Conservation (phyloP, 2,888 invertebrate genomes). For the Rotaria magnacalcarata region DNA sequence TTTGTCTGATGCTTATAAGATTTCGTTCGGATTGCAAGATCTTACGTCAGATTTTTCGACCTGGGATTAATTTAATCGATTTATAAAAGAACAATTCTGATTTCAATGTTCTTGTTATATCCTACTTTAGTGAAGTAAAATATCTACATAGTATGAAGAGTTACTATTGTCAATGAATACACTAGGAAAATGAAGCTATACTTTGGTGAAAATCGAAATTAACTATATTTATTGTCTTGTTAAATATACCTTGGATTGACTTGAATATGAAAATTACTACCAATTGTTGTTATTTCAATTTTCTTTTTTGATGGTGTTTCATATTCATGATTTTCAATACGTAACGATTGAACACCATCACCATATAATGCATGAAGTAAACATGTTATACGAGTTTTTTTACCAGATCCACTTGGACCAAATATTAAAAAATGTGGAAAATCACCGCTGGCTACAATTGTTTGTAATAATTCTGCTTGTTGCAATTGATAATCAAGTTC, state of each 20-base stretch:
- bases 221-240: too few relatives aligned
- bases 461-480: slow-evolving; percentile 74
- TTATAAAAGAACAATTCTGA: too few relatives aligned
- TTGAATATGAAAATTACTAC: slow-evolving; percentile 79
- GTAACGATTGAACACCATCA: slow-evolving; percentile 78
- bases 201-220: too few relatives aligned
- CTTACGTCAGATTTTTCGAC: too few relatives aligned
- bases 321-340: slow-evolving; percentile 77
- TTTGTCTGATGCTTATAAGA: too few relatives aligned
- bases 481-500: slow-evolving; percentile 83
- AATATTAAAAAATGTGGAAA: slow-evolving; percentile 94
- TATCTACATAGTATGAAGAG: too few relatives aligned
- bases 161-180: too few relatives aligned
- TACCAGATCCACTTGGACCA: slow-evolving; percentile 93
- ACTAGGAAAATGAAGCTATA: too few relatives aligned
- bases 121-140: too few relatives aligned
- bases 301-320: slow-evolving; percentile 77
- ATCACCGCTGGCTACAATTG: slow-evolving; percentile 75
- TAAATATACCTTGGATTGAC: slow-evolving; percentile 6
- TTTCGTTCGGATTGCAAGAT: too few relatives aligned
- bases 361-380: slow-evolving; percentile 87
- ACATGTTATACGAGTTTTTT: slow-evolving; percentile 89
- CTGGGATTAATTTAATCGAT: too few relatives aligned
- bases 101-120: too few relatives aligned
- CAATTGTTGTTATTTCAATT: slow-evolving; percentile 84